A percentile compares a stretch with the other conserved stretches of the same genome.
phyloP scores from a whole-genome alignment of 2,113 vertebrate genomes.

The Tragelaphus strepsiceros region DNA sequence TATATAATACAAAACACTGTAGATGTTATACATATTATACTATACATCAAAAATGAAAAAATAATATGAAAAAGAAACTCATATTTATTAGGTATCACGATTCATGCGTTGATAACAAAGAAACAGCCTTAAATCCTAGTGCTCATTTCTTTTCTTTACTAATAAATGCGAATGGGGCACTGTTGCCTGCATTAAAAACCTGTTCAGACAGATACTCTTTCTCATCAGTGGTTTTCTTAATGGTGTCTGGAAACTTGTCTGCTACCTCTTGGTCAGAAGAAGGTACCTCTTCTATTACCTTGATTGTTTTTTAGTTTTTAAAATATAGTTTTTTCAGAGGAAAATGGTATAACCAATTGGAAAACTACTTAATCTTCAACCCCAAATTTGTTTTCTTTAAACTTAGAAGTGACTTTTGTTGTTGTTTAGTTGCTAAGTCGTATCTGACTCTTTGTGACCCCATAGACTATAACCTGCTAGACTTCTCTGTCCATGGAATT shows the following conservation, averaged over 20 bases:
- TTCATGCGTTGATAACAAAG: neutral
- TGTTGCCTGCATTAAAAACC: neutral
- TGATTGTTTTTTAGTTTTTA: conserved; percentile 68
- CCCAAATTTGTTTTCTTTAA: conserved; percentile 82
- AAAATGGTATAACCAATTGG: conserved; percentile 85
- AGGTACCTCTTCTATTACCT: neutral
- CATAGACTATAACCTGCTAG: neutral
- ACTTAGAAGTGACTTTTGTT: conserved; percentile 79
- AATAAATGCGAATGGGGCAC: neutral
- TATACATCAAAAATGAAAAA: neutral
- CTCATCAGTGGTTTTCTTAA: neutral
- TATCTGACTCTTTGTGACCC: neutral
- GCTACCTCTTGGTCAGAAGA: neutral
- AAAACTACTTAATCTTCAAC: conserved; percentile 84
- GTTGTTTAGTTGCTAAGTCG: neutral
- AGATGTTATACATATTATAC: neutral
- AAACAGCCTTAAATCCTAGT: neutral
- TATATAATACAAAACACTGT: neutral
- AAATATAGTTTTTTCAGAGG: conserved; percentile 85
- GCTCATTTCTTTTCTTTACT: neutral
- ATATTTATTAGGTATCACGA: neutral
- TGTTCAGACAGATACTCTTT: neutral
- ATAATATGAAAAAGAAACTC: neutral
- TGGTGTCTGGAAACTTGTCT: neutral
- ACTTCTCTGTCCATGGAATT: neutral